Base-by-base conservation (phyloP, 37 sponge, comb jelly and placozoan genomes). In the Halisarca cf. caerulea region DNA sequence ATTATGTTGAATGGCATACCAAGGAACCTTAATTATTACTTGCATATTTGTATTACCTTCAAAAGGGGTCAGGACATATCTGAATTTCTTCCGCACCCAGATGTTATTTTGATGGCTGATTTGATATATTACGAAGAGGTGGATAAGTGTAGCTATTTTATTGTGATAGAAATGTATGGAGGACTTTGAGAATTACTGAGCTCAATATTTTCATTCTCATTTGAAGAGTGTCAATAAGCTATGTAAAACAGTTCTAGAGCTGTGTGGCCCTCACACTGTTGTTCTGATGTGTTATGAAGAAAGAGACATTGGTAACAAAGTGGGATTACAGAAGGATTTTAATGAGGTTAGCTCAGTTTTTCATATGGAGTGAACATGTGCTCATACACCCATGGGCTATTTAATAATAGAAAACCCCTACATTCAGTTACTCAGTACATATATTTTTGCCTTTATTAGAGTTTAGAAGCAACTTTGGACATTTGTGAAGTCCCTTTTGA, bases 51-150 rank as follows among this genome's bases (percentile, higher is more conserved):
- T 25, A 1, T 42, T 84, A 2, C 66, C 6, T 25, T 27, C 32
- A 60, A 24, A 60, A 90, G 87, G 87, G 83, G 86, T 15, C 28
- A 58, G 40, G 68, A 82, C 37, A 34, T 85, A 27, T 35, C 86
- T 28, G 82, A 69, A 5, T 30, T 75, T 33, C 37, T 62, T 3
- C 78, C 82, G n/a, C 30, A 80, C 3, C 91, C 88, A 25, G 91
- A 95, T 30, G 80, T 88, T 3, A 81, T 95, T 2, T 79, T 95
- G 25, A 88, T 95, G 93, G 82, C 96, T 23, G 96, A 95, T 75
- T 78, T 93, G 0, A 62, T 95, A 25, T 95, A 95, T 60, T 93
- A 95, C 45, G 82, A 90, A 74, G 89, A 93, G 79, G 93, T 92
- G 82, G 44, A n/a, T 47, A 17, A 11, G 17, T 77, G 34, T 27